Evolutionary conservation across 2,113 vertebrate genomes (phyloP).

Genomic region (Vulpes ferrilata): DNA sequence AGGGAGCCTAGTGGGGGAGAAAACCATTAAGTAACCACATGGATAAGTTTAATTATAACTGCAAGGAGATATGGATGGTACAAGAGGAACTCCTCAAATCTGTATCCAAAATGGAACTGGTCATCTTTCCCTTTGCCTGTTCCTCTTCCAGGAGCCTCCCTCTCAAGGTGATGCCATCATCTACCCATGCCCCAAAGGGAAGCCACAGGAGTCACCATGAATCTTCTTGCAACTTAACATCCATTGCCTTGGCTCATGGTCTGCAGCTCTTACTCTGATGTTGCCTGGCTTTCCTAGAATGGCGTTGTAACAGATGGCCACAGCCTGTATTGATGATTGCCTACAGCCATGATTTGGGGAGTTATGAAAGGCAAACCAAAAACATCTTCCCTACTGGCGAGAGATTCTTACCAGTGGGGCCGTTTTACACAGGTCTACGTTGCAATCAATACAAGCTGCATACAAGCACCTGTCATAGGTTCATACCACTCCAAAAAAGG

Average conservation of each 20-base stretch:
- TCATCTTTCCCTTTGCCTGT: background rate
- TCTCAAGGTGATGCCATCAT: background rate
- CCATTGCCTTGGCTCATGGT: background rate
- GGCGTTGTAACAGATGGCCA: background rate
- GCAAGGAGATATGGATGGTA: background rate
- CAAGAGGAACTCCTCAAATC: background rate
- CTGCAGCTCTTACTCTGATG: background rate
- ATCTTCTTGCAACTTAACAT: background rate
- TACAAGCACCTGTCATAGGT: rapidly evolving
- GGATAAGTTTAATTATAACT: background rate
- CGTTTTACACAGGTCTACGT: background rate
- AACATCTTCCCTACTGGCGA: background rate
- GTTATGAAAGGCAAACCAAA: background rate
- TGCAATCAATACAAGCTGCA: background rate
- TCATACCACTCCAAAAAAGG: background rate
- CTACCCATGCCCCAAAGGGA: background rate
- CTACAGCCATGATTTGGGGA: background rate
- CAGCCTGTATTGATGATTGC: rapidly evolving
- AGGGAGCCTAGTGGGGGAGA: background rate
- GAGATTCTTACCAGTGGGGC: background rate
- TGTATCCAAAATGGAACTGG: background rate
- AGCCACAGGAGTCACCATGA: background rate
- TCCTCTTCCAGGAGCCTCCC: background rate
- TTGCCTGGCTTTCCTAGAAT: background rate
- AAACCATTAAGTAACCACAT: background rate